Evolutionary conservation across 2,888 invertebrate genomes (phyloP), one percentile per base, ranked within the genome.

Genomic region (Nudaria mundana): DNA sequence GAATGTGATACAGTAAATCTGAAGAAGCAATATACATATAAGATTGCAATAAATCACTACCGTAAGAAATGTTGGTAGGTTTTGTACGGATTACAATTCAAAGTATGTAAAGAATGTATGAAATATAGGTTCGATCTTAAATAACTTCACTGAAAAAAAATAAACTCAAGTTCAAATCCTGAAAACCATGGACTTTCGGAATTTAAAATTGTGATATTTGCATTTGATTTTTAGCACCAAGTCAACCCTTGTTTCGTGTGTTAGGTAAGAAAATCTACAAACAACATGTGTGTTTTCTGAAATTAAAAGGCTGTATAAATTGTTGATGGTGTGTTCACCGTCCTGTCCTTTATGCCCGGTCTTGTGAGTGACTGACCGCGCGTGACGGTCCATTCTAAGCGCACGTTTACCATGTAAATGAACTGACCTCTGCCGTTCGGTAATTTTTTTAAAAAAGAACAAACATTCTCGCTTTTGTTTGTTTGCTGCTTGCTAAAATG

Each of bases 371-470:
- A 69, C 53, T 65, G 66, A 57, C 58, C 79, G 87, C 74, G 71
- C 89, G 89, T 89, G 89, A 73, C 86, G 72, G 59, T 68, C 76
- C 89, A 89, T 89, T 80, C 85, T 86, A 88, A 89, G 76, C 81
- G 79, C 70, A 65, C 77, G 79, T 83, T 89, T 88, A 82, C 77
- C 65, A 89, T 89, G 81, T 78, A 86, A 89, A 89, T 88, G 72
- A 81, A 80, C 77, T 76, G 80, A 76, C 72, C 75, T 68, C 70
- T 64, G 57, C 58, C 58, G 67, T 64, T 58, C 59, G 66, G 65
- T 67, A 74, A 56, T 76, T 81, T 86, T 83, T 87, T 85, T 73
- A 71, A 61, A 66, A 71, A 69, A 68, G 75, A 76, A 69, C 79
- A 83, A 82, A 86, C 75, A 80, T 73, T 75, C 71, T 62, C 59